These are phyloP conservation scores for Bombus terrestris DNA, from an alignment of 1,140 invertebrate species.

Conservation along the genomic window DNA sequence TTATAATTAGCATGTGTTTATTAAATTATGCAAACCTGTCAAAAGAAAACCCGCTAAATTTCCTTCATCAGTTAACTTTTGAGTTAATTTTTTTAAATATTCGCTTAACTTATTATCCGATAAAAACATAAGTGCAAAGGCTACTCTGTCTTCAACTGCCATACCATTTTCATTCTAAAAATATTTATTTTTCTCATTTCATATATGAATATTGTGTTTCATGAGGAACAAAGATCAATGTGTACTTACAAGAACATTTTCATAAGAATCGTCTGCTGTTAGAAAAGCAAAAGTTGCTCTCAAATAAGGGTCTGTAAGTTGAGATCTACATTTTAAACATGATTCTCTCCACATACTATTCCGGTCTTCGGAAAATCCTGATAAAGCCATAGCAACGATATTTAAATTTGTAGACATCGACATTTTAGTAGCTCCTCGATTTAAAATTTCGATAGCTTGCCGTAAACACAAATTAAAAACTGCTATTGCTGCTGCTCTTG, in stretches of 20 bases:
- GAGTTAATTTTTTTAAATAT: slow-evolving; percentile 89
- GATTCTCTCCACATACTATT: slow-evolving; percentile 92
- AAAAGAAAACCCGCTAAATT: slow-evolving; percentile 93
- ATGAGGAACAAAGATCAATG: not conserved
- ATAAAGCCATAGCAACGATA: slow-evolving; percentile 95
- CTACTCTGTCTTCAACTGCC: slow-evolving; percentile 93
- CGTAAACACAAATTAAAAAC: slow-evolving; percentile 94
- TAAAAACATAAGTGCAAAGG: slow-evolving; percentile 96
- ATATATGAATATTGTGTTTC: not conserved
- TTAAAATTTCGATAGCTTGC: slow-evolving; percentile 93
- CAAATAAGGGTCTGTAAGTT: slow-evolving; percentile 94
- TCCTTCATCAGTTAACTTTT: slow-evolving; percentile 88
- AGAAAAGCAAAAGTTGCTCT: slow-evolving; percentile 96
- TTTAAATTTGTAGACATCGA: slow-evolving; percentile 77
- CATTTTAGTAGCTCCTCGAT: slow-evolving; percentile 84
- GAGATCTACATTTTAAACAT: slow-evolving; percentile 87
- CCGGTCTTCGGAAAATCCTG: slow-evolving; percentile 92
- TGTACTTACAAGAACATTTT: slow-evolving; percentile 89
- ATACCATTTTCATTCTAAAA: slow-evolving; percentile 90
- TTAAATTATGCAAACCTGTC: slow-evolving; percentile 84
- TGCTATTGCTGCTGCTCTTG: slow-evolving; percentile 94
- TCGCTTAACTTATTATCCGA: slow-evolving; percentile 91
- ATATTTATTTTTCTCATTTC: slow-evolving; percentile 44
- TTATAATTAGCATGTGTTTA: slow-evolving; percentile 27
- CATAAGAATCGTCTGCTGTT: slow-evolving; percentile 91